Evolutionary conservation across 2,113 vertebrate genomes (phyloP), one percentile per base, ranked within the genome.

Genomic region (Tragulus kanchil): DNA sequence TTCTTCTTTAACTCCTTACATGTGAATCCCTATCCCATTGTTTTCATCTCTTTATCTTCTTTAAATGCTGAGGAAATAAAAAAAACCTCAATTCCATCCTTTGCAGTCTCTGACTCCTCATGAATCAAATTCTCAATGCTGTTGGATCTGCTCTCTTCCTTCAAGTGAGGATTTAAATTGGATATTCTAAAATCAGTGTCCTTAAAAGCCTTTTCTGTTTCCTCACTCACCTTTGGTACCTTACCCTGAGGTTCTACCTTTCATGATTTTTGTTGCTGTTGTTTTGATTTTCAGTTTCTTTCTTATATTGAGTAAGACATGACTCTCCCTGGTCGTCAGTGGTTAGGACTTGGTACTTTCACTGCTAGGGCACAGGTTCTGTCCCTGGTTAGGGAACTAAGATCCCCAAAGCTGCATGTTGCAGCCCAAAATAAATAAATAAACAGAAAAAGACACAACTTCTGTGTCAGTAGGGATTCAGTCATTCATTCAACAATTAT

Each of bases 1-100:
- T 84, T 65, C 69, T 75, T 86, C 25, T 81, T 14, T 82, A 58
- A 4, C 25, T 75, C 23, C 10, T 82, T 59, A n/a, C 31, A 5
- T 71, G 4, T 17, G 52, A 88, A 78, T 96, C 81, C 50, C 4
- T 90, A 61, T 5, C 16, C 65, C 8, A 50, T 77, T 95, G 5
- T 81, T 93, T 87, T 97, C 9, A 54, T 77, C 25, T 61, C 8
- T 89, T 93, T 67, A 75, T 88, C 2, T 90, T 26, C 23, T 79
- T 90, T 75, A 61, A 94, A 84, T 78, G 67, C 48, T 71, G 36
- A 83, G 25, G 1, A 14, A 56, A 36, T 36, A 36, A 81, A 21
- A 25, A 61, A 56, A 25, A 83, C 77, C 12, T 69, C 58, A 8
- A 2, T 89, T 78, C 45, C 93, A 8, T 67, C 4, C 23, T 85